phyloP scores from a whole-genome alignment of 2,797 vertebrate genomes.

The Calcarius lapponicus region DNA sequence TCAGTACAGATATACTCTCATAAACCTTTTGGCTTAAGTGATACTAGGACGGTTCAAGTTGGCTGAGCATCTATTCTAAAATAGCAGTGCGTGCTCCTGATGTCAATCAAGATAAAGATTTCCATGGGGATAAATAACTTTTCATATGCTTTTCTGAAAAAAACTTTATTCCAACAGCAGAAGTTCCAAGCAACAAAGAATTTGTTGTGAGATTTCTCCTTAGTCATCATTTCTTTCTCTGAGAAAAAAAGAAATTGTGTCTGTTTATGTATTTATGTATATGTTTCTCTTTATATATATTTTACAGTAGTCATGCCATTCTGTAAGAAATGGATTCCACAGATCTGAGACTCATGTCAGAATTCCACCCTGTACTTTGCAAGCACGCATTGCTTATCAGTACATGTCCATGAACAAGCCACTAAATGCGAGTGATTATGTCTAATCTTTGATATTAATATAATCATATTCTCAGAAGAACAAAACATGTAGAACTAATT shows the following conservation, averaged over 20 bases:
- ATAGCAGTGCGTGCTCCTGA: background rate
- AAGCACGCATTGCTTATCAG: conserved; percentile 15
- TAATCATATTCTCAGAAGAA: conserved; percentile 62
- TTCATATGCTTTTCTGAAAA: background rate
- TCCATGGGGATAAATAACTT: background rate
- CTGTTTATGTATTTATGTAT: background rate
- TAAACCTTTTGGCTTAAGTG: background rate
- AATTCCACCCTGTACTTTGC: background rate
- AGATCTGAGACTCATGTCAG: background rate
- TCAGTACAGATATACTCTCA: background rate
- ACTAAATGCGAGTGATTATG: conserved; percentile 8
- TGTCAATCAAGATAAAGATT: conserved; percentile 11
- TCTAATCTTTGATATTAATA: conserved; percentile 56
- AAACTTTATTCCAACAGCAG: background rate
- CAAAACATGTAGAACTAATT: conserved; percentile 46
- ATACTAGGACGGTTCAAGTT: background rate
- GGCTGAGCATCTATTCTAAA: background rate
- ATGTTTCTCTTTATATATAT: background rate
- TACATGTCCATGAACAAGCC: background rate
- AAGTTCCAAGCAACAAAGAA: background rate
- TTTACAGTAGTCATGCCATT: background rate
- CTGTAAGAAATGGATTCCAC: background rate
- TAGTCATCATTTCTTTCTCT: background rate
- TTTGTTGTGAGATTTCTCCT: background rate
- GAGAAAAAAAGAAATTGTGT: background rate